A percentile compares a stretch with the other conserved stretches of the same genome.
Evolutionary conservation across 2,797 vertebrate species (phyloP).

Genomic region (Lutjanus campechanus): DNA sequence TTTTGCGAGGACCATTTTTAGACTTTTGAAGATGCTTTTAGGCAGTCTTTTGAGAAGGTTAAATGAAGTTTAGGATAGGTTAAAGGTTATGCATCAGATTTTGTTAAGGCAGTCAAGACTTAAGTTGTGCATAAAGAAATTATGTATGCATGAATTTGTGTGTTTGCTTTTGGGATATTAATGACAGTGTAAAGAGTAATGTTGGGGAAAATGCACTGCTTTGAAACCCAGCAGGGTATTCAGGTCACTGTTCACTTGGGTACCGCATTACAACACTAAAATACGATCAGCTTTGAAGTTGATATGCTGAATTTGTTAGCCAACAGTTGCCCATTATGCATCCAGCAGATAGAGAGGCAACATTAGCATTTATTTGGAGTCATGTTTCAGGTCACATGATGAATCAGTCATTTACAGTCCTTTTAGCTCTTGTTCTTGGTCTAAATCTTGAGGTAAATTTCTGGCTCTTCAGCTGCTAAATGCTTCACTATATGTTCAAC

Average conservation of each 20-base stretch:
- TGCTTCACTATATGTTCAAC: too few relatives aligned
- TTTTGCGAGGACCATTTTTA: not conserved
- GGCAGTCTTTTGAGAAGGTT: not conserved
- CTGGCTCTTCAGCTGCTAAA: too few relatives aligned
- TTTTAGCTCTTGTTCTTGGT: too few relatives aligned
- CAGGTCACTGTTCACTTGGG: not conserved
- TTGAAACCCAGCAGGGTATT: not conserved
- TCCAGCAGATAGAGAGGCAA: too few relatives aligned
- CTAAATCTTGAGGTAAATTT: too few relatives aligned
- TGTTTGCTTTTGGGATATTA: constrained; percentile 3
- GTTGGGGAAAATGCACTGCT: not conserved
- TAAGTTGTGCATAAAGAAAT: not conserved
- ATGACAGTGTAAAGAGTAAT: not conserved
- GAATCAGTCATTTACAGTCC: too few relatives aligned
- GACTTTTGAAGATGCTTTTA: not conserved
- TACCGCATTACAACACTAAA: not conserved
- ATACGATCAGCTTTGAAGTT: not conserved
- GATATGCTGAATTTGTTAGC: not conserved
- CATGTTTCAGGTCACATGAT: too few relatives aligned
- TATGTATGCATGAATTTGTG: not conserved
- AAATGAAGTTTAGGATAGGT: not conserved
- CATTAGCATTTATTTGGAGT: too few relatives aligned
- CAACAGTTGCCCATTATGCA: too few relatives aligned
- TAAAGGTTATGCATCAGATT: not conserved
- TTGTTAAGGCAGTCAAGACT: not conserved